These are phyloP conservation scores for Larimichthys crocea DNA, from an alignment of 2,113 vertebrate genomes.

Conservation along the genomic window DNA sequence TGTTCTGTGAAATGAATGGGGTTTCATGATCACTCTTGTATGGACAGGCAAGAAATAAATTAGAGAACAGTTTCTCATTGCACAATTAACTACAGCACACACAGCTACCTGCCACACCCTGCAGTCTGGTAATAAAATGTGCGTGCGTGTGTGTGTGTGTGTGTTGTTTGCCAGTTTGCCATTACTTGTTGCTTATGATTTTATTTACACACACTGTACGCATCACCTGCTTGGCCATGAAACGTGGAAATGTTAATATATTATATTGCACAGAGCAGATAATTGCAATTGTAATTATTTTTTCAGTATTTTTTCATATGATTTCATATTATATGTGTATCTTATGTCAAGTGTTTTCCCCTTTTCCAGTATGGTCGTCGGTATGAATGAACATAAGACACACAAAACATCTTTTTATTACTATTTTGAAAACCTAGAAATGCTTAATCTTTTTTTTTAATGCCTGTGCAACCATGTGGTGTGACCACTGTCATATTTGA, in stretches of 20 bases:
- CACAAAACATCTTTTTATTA: background rate
- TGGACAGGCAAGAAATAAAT: conserved; percentile 76
- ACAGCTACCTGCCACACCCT: conserved; percentile 69
- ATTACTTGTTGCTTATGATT: conserved; percentile 70
- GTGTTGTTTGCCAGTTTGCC: conserved; percentile 30
- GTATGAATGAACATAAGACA: background rate
- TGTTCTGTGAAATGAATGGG: conserved; percentile 79
- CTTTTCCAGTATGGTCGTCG: background rate
- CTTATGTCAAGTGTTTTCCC: conserved; percentile 8
- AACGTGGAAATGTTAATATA: conserved; percentile 63
- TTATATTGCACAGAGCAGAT: conserved; percentile 58
- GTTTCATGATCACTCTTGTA: conserved; percentile 78
- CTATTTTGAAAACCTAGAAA: background rate
- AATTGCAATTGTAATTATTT: conserved; percentile 65
- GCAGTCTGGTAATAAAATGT: conserved; percentile 42
- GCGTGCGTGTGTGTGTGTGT: conserved; percentile 22
- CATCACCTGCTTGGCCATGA: conserved; percentile 53
- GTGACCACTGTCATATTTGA: background rate
- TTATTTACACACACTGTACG: conserved; percentile 39
- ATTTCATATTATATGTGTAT: conserved; percentile 24
- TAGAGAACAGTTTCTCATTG: conserved; percentile 68
- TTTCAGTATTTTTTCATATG: conserved; percentile 32
- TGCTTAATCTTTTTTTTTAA: background rate
- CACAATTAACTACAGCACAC: conserved; percentile 73
- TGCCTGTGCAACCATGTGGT: background rate